A percentile compares a stretch with the other conserved stretches of the same genome.
phyloP scores from a whole-genome alignment of 2,797 vertebrate species.

The Muscicapa comitata region DNA sequence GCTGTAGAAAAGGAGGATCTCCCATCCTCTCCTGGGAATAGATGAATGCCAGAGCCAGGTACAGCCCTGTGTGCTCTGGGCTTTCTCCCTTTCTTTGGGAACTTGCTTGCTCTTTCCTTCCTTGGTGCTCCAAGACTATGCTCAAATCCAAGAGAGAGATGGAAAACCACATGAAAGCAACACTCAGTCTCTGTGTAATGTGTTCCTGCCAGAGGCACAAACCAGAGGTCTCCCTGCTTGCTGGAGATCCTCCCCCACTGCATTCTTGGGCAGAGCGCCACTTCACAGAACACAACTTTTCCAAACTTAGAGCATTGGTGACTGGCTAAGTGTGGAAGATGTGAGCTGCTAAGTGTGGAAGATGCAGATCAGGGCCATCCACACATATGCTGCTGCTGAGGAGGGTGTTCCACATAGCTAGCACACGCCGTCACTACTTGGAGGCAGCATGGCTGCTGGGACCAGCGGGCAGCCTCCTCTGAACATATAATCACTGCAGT shows the following conservation, averaged over 20 bases:
- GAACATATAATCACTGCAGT: not conserved
- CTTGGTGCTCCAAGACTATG: not conserved
- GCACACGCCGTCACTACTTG: not conserved
- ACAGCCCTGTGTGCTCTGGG: not conserved
- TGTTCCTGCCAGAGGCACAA: constrained; percentile 13
- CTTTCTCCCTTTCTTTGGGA: not conserved
- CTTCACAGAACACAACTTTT: not conserved
- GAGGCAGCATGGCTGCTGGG: not conserved
- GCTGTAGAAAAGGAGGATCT: not conserved
- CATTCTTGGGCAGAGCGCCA: not conserved
- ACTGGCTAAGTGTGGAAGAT: not conserved
- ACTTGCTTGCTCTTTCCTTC: not conserved
- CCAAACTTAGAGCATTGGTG: not conserved
- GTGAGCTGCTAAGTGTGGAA: not conserved
- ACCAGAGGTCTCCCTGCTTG: not conserved
- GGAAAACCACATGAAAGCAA: constrained; percentile 32
- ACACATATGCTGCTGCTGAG: not conserved
- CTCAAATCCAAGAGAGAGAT: not conserved
- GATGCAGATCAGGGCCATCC: not conserved
- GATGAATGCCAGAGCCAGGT: not conserved
- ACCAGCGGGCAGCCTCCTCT: not conserved
- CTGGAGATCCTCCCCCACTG: not conserved
- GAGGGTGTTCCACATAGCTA: not conserved
- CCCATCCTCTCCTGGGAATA: not conserved
- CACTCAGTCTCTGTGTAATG: not conserved